phyloP scores from a whole-genome alignment of 2,113 vertebrate species.

The Myrmecobius fasciatus region DNA sequence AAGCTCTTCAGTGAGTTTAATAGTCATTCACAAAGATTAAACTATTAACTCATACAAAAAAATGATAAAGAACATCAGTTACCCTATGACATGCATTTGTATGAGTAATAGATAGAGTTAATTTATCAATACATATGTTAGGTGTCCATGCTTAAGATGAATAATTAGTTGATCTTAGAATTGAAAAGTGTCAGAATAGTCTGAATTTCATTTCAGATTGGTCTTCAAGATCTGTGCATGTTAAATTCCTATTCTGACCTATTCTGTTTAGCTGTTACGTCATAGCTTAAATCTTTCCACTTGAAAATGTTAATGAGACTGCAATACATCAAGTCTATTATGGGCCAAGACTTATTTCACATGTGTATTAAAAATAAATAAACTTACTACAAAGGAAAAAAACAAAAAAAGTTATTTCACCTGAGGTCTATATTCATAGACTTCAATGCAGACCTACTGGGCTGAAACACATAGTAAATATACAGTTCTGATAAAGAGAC shows the following conservation, averaged over 20 bases:
- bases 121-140: background rate
- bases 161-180: background rate
- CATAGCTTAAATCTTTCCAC: background rate
- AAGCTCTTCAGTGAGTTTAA: background rate
- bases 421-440: background rate
- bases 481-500: background rate
- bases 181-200: background rate
- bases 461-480: background rate
- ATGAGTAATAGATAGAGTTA: background rate
- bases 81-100: background rate
- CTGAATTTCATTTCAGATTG: background rate
- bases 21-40: background rate
- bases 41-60: background rate
- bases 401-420: background rate
- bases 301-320: background rate
- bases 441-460: background rate
- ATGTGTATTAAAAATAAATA: background rate
- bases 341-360: background rate
- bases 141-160: background rate
- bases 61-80: background rate
- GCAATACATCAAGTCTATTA: background rate
- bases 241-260: background rate
- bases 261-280: background rate
- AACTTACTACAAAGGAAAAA: too few species aligned
- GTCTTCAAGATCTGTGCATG: background rate